A percentile compares a stretch with the other conserved stretches of the same genome.
Conservation (phyloP, 2,113 vertebrate species). For the Gadus chalcogrammus region DNA sequence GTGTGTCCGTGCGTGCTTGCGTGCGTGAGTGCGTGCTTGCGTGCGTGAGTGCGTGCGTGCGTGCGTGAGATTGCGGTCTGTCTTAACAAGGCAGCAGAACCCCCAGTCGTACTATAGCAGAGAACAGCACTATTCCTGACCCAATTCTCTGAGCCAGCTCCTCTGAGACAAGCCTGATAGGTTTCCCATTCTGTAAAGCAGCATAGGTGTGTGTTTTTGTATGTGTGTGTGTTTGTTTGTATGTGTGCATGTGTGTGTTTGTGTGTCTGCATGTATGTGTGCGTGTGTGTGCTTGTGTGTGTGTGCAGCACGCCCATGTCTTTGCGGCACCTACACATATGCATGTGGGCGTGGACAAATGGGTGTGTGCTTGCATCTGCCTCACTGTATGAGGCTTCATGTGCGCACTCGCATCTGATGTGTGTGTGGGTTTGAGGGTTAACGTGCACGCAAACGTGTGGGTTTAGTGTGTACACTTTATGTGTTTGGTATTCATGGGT, state of each 20-base stretch:
- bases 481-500: conserved; percentile 17
- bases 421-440: conserved; percentile 34
- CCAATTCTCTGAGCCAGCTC: conserved; percentile 50
- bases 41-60: neutral
- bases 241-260: neutral
- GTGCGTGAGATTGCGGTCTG: neutral
- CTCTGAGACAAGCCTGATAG: conserved; percentile 46
- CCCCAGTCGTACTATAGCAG: conserved; percentile 30
- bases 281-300: neutral
- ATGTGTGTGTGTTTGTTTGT: neutral
- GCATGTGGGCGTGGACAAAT: no score
- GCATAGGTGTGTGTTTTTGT: conserved; percentile 9
- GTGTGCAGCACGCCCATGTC: neutral
- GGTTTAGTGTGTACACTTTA: neutral
- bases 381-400: no score
- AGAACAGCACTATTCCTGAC: conserved; percentile 57
- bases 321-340: no score
- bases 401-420: no score
- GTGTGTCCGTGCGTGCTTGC: neutral
- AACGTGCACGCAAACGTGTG: conserved; percentile 11
- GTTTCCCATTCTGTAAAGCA: conserved; percentile 50
- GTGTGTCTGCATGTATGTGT: neutral
- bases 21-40: no score
- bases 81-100: conserved; percentile 53
- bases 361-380: neutral